Evolutionary conservation across 2,113 vertebrate species (phyloP).

Genomic region (Pedetes capensis): DNA sequence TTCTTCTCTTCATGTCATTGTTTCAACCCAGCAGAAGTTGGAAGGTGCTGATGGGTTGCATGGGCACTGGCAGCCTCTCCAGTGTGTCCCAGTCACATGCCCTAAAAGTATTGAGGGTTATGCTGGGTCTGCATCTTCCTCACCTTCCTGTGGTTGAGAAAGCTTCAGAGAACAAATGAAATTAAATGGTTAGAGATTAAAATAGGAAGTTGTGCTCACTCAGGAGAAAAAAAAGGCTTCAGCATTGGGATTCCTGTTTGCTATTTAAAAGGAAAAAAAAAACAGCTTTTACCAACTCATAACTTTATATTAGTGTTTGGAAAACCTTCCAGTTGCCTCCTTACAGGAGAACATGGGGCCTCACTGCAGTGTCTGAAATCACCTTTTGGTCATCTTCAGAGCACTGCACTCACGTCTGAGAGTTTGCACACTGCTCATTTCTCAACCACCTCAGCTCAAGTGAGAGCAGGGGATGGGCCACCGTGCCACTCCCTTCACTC

Average conservation of each 20-base stretch:
- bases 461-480: neutral
- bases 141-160: neutral
- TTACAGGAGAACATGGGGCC: neutral
- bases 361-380: neutral
- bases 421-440: neutral
- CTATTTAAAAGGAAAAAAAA: slow-evolving; percentile 46
- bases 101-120: neutral
- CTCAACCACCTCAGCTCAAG: neutral
- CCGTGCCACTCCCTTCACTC: neutral
- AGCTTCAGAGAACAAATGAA: neutral
- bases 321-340: neutral
- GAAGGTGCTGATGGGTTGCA: neutral
- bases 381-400: no score
- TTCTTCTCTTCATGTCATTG: neutral
- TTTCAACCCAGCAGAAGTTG: neutral
- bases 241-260: neutral
- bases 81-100: neutral
- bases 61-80: neutral
- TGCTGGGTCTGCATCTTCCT: neutral
- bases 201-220: neutral
- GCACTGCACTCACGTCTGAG: neutral
- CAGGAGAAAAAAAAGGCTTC: neutral
- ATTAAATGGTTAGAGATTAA: neutral
- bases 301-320: neutral
- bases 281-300: neutral